Evolutionary conservation across 2,888 invertebrate species (phyloP).

Genomic region (Amphipyra tragopoginis): DNA sequence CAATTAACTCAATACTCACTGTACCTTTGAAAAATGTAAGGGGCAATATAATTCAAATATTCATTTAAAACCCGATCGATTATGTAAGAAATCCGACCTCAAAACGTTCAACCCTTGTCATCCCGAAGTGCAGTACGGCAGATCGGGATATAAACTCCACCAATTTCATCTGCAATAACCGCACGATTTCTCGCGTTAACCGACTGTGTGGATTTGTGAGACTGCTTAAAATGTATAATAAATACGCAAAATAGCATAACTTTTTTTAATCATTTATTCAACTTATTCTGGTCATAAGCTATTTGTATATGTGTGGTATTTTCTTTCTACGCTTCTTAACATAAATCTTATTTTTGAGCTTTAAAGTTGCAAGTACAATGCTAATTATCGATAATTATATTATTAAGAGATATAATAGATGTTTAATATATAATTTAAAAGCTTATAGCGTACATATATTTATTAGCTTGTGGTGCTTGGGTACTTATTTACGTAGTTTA

Average conservation of each 20-base stretch:
- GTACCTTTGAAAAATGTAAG: too few relatives aligned
- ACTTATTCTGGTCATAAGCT: conserved; percentile 57
- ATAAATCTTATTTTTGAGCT: conserved; percentile 80
- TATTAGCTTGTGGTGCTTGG: conserved; percentile 86
- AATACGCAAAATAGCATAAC: conserved; percentile 32
- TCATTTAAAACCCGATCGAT: too few relatives aligned
- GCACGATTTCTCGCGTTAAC: too few relatives aligned
- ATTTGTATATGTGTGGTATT: conserved; percentile 59
- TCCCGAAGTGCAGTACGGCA: too few relatives aligned
- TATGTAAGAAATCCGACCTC: too few relatives aligned
- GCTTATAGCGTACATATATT: conserved; percentile 77
- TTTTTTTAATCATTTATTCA: conserved; percentile 19
- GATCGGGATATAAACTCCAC: too few relatives aligned
- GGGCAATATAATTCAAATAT: too few relatives aligned
- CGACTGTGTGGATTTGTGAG: too few relatives aligned
- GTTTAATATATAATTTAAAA: conserved; percentile 77
- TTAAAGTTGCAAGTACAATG: conserved; percentile 86
- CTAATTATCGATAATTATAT: conserved; percentile 69
- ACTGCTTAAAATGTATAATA: too few relatives aligned
- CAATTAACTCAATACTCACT: too few relatives aligned
- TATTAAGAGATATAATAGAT: conserved; percentile 76
- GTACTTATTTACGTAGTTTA: conserved; percentile 78
- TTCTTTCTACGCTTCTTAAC: conserved; percentile 64
- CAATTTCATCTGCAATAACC: too few relatives aligned
- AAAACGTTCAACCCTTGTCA: too few relatives aligned